Conservation (phyloP, 2,797 vertebrate genomes). For the Eremophila alpestris region DNA sequence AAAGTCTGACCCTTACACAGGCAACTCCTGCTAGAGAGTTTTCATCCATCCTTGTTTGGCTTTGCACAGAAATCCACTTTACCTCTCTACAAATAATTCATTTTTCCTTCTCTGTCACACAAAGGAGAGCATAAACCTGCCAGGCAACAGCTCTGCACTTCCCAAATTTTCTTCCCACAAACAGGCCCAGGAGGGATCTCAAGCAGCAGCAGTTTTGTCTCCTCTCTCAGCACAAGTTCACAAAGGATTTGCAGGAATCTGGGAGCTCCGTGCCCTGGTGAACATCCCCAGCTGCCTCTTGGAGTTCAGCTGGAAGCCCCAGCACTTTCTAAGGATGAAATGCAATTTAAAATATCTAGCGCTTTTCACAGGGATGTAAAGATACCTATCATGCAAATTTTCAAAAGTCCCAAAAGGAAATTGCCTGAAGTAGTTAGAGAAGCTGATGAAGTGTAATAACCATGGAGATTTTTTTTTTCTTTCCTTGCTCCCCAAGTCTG, state of each 20-base stretch:
- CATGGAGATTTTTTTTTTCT: background rate
- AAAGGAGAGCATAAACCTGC: background rate
- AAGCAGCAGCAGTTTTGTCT: background rate
- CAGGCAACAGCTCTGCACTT: background rate
- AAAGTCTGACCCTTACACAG: background rate
- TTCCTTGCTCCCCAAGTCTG: background rate
- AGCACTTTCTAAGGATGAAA: slow-evolving; percentile 7
- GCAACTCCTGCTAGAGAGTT: background rate
- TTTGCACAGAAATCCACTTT: background rate
- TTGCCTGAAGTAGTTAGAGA: slow-evolving; percentile 14
- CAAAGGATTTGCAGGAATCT: fast-evolving
- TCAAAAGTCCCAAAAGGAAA: background rate
- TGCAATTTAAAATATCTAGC: background rate
- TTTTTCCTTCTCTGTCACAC: background rate
- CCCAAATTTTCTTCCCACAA: background rate
- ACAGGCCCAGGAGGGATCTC: background rate
- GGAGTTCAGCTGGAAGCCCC: background rate
- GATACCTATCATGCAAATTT: slow-evolving; percentile 44
- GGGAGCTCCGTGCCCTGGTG: background rate
- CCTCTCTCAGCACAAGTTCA: background rate
- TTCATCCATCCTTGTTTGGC: fast-evolving
- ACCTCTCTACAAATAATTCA: fast-evolving
- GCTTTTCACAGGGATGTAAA: slow-evolving; percentile 20
- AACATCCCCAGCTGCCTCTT: background rate
- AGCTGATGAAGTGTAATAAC: slow-evolving; percentile 11